A percentile compares a stretch with the other conserved stretches of the same genome.
phyloP scores from a whole-genome alignment of 2,888 invertebrate genomes.

The Cephus runcator region DNA sequence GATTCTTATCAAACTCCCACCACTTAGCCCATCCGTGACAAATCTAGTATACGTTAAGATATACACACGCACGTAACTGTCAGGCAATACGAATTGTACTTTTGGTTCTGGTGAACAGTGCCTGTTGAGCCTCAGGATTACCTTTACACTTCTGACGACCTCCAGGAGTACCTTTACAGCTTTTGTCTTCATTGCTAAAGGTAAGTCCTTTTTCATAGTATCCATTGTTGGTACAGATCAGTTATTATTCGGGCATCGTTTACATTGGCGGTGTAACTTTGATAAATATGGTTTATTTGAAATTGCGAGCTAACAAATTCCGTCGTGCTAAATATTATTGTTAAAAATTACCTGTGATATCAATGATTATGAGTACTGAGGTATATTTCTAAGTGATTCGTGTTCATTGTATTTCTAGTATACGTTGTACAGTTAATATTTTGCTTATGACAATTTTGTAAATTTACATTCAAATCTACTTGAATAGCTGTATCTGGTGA shows the following conservation, averaged over 20 bases:
- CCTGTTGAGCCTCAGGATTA: not conserved
- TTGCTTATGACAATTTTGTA: not conserved
- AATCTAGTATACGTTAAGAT: not conserved
- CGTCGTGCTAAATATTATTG: not conserved
- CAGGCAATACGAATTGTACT: not conserved
- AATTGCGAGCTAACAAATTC: not conserved
- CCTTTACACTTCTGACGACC: not conserved
- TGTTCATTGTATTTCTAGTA: not conserved
- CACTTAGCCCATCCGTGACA: not conserved
- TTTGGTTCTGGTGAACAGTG: not conserved
- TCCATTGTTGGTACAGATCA: not conserved
- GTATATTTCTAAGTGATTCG: not conserved
- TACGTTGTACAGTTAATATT: not conserved
- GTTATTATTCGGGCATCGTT: not conserved
- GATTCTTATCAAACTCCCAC: not conserved
- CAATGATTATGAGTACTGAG: not conserved
- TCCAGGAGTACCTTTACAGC: not conserved
- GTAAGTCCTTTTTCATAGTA: not conserved
- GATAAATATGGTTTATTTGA: not conserved
- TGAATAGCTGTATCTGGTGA: not conserved
- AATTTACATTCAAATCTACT: not conserved
- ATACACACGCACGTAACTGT: not conserved
- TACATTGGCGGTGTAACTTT: not conserved
- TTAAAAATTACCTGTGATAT: not conserved
- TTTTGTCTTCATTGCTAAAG: not conserved